These are phyloP conservation scores for Toxotes lorentzi DNA, from an alignment of 2,797 vertebrate species.

Conservation along the genomic window DNA sequence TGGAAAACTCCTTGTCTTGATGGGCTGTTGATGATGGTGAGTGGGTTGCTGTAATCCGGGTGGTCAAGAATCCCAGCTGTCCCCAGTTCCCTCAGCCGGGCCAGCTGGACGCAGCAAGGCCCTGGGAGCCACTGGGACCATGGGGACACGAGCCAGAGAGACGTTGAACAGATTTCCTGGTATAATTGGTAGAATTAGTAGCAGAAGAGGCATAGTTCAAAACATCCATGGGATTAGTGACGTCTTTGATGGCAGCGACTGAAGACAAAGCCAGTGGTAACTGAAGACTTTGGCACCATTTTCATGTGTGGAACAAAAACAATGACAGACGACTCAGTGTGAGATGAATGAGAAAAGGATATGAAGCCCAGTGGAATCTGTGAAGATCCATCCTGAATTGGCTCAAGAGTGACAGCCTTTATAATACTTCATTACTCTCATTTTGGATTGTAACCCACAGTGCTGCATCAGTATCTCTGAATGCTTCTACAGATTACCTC, in stretches of 20 bases:
- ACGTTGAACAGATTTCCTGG: constrained; percentile 49
- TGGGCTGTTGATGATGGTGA: constrained; percentile 70
- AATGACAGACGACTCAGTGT: constrained; percentile 36
- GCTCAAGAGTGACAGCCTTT: constrained; percentile 40
- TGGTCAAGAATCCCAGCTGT: constrained; percentile 80
- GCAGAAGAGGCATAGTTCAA: constrained; percentile 46
- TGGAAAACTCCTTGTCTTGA: constrained; percentile 72
- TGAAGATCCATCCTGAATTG: constrained; percentile 29
- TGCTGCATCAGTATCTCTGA: constrained; percentile 40
- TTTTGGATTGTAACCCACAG: constrained; percentile 48
- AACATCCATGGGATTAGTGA: constrained; percentile 67
- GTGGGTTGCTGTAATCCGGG: constrained; percentile 69
- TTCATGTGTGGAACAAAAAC: constrained; percentile 56
- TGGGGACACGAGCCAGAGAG: constrained; percentile 52
- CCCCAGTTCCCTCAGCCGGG: constrained; percentile 60
- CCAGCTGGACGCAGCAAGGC: constrained; percentile 72
- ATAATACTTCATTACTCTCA: constrained; percentile 42
- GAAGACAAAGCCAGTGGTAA: constrained; percentile 58
- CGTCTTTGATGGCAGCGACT: constrained; percentile 59
- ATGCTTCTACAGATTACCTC: constrained; percentile 66
- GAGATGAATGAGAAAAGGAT: constrained; percentile 51
- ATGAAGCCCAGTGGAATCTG: constrained; percentile 38
- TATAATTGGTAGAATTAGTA: constrained; percentile 60
- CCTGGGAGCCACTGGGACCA: constrained; percentile 63
- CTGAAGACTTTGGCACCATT: constrained; percentile 45